Evolutionary conservation across 2,113 vertebrate genomes (phyloP).

Genomic region (Tragelaphus strepsiceros): DNA sequence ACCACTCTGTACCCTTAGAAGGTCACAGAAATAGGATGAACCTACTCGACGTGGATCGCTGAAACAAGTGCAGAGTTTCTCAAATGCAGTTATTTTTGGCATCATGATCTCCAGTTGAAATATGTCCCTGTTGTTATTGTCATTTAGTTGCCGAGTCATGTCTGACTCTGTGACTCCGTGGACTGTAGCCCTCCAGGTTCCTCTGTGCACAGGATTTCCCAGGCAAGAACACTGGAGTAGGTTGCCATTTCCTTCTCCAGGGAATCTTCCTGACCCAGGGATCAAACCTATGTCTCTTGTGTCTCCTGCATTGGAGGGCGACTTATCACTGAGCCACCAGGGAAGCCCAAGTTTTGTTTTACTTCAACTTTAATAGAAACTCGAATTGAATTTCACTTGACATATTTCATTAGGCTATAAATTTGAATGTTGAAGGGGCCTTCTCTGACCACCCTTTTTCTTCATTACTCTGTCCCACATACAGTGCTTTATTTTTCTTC

Average conservation of each 20-base stretch:
- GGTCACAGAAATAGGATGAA: not conserved
- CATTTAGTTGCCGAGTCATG: not conserved
- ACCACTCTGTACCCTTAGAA: not conserved
- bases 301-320: not conserved
- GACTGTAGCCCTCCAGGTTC: not conserved
- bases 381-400: not conserved
- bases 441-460: not conserved
- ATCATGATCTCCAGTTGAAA: not conserved
- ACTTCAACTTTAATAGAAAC: not conserved
- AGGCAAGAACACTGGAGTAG: not conserved
- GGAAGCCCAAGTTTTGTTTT: not conserved
- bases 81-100: not conserved
- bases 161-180: not conserved
- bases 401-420: not conserved
- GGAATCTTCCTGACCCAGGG: not conserved
- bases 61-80: not conserved
- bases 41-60: not conserved
- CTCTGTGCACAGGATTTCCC: not conserved
- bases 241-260: not conserved
- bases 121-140: not conserved
- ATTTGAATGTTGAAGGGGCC: not conserved
- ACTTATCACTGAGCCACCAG: not conserved
- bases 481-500: not conserved
- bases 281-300: not conserved
- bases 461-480: not conserved